These are phyloP conservation scores for Andrena haemorrhoa DNA, from an alignment of 2,888 invertebrate genomes.

Conservation along the genomic window DNA sequence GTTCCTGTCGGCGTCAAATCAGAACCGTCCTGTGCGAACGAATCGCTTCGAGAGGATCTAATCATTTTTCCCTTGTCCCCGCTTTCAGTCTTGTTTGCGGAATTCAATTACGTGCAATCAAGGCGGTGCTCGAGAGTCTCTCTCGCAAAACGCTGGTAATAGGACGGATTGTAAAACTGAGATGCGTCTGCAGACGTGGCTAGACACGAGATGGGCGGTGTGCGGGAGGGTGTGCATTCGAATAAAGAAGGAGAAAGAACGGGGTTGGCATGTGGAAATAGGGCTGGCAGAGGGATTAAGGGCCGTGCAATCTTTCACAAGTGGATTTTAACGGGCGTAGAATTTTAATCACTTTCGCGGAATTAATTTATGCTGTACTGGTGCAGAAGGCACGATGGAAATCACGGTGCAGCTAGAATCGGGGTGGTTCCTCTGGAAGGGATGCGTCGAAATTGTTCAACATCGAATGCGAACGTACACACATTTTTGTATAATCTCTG, in stretches of 20 bases:
- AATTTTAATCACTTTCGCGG: constrained; percentile 59
- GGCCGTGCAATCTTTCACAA: constrained; percentile 48
- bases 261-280: background rate
- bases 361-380: constrained; percentile 39
- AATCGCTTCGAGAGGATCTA: constrained; percentile 28
- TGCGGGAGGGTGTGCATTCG: background rate
- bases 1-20: constrained; percentile 2
- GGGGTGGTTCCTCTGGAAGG: background rate
- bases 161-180: constrained; percentile 23
- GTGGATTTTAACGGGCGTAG: constrained; percentile 52
- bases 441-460: constrained; percentile 2
- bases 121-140: constrained; percentile 34
- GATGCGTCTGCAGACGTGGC: constrained; percentile 5
- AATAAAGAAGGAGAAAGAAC: background rate
- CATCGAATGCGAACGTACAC: background rate
- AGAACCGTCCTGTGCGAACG: constrained; percentile 12
- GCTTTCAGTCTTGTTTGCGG: constrained; percentile 35
- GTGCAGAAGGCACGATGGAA: constrained; percentile 8
- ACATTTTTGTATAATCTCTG: background rate
- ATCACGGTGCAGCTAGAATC: background rate
- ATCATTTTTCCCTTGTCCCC: constrained; percentile 18
- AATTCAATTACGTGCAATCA: constrained; percentile 55
- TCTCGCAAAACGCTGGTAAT: constrained; percentile 18
- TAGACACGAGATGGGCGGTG: background rate
- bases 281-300: background rate